Conservation (phyloP, 2,888 invertebrate genomes). For the Synanthedon tipuliformis region DNA sequence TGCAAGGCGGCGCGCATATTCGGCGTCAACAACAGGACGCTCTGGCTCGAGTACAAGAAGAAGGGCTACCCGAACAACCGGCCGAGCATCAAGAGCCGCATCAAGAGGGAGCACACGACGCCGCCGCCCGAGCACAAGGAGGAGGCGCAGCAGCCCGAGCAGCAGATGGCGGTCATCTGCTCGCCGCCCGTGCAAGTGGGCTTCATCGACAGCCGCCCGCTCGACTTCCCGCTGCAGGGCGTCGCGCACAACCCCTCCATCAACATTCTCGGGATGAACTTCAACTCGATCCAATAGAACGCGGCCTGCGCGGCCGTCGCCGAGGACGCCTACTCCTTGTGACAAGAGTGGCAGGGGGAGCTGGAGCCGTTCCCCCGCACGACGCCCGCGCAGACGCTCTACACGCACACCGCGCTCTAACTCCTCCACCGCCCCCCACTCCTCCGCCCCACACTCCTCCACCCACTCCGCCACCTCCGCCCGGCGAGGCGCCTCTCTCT, state of each 20-base stretch:
- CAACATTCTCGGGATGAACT: conserved; percentile 80
- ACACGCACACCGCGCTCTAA: too few relatives aligned
- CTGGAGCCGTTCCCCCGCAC: conserved; percentile 6
- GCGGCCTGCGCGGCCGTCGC: conserved; percentile 43
- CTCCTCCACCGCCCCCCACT: too few relatives aligned
- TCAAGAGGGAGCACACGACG: conserved; percentile 76
- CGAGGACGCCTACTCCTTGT: conserved; percentile 43
- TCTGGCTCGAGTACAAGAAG: conserved; percentile 88
- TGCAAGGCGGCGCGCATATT: conserved; percentile 87
- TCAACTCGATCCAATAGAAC: conserved; percentile 80
- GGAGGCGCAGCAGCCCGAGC: conserved; percentile 33
- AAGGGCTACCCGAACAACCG: conserved; percentile 85
- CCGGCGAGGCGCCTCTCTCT: too few relatives aligned
- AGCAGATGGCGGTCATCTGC: conserved; percentile 70
- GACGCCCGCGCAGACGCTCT: background rate
- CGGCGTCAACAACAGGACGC: conserved; percentile 86
- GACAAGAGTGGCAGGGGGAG: conserved; percentile 49
- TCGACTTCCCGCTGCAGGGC: conserved; percentile 76
- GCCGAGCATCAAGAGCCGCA: conserved; percentile 81
- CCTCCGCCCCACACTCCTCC: too few relatives aligned
- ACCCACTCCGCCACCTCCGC: too few relatives aligned
- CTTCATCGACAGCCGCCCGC: conserved; percentile 77
- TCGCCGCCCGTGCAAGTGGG: conserved; percentile 75
- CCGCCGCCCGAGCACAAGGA: conserved; percentile 71
- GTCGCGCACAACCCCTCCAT: conserved; percentile 73